phyloP scores from a whole-genome alignment of 1,140 invertebrate genomes.

The Drosophila lini region DNA sequence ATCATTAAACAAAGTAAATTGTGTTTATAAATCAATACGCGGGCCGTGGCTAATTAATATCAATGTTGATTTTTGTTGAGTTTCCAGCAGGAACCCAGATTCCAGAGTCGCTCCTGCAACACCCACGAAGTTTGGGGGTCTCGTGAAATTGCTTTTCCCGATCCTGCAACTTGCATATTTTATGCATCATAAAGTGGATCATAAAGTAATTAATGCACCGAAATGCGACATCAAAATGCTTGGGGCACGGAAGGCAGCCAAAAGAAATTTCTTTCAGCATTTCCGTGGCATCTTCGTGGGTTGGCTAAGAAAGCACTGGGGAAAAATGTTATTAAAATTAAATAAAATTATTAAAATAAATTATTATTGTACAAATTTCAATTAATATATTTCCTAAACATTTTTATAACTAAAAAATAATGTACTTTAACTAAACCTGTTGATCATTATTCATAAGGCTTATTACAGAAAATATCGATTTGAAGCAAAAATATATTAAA shows the following conservation, averaged over 20 bases:
- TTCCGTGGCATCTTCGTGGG: conserved; percentile 62
- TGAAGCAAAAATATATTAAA: too few species aligned
- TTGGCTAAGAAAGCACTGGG: conserved; percentile 31
- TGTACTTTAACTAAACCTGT: too few species aligned
- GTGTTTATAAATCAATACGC: conserved; percentile 64
- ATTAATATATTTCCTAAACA: too few species aligned
- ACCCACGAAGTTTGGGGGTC: conserved; percentile 57
- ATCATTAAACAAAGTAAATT: conserved; percentile 68
- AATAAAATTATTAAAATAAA: too few species aligned
- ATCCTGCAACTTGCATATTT: conserved; percentile 62
- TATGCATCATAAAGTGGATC: conserved; percentile 77
- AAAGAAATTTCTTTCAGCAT: conserved; percentile 58
- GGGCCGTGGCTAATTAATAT: conserved; percentile 65
- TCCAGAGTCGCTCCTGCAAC: conserved; percentile 39
- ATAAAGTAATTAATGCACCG: conserved; percentile 84
- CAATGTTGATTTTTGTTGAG: conserved; percentile 59
- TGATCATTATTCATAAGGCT: too few species aligned
- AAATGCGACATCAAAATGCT: conserved; percentile 82
- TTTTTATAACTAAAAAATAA: too few species aligned
- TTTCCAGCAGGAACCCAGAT: conserved; percentile 4
- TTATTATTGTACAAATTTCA: too few species aligned
- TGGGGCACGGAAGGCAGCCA: conserved; percentile 32
- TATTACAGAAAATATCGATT: too few species aligned
- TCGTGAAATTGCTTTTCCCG: conserved; percentile 57
- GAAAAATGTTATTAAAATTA: background rate